Conservation (phyloP, 2,797 vertebrate species). For the Pseudochaenichthys georgianus region DNA sequence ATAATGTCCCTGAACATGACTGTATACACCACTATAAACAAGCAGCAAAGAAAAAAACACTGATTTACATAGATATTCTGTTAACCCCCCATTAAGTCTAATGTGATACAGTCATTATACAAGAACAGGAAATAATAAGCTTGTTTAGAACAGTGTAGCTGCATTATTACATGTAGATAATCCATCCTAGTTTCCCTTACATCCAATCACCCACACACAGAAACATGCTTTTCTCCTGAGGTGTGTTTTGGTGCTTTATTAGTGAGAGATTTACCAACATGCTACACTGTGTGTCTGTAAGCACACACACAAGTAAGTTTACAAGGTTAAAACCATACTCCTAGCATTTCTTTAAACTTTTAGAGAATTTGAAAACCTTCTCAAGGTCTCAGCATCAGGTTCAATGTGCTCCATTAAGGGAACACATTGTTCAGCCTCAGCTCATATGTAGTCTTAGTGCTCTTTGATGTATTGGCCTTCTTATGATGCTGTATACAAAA, state of each 20-base stretch:
- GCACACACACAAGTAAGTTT: background rate
- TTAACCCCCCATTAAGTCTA: constrained; percentile 34
- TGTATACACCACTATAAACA: constrained; percentile 47
- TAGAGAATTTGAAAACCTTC: constrained; percentile 8
- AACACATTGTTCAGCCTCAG: background rate
- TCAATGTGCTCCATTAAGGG: constrained; percentile 1
- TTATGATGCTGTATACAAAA: constrained; percentile 9
- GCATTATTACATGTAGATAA: constrained; percentile 18
- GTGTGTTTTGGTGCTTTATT: constrained; percentile 23
- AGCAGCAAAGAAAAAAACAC: constrained; percentile 16
- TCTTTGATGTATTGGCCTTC: constrained; percentile 26
- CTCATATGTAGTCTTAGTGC: constrained; percentile 1
- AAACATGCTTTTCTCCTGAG: background rate
- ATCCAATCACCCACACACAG: background rate
- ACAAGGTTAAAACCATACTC: background rate
- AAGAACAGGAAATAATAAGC: constrained; percentile 14
- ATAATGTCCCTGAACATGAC: constrained; percentile 47
- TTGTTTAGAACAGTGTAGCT: constrained; percentile 27
- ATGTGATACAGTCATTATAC: constrained; percentile 24
- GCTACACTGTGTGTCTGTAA: background rate
- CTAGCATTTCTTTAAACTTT: constrained; percentile 3
- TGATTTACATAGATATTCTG: constrained; percentile 39
- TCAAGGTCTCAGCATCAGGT: constrained; percentile 26
- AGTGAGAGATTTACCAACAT: constrained; percentile 1
- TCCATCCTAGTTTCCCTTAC: constrained; percentile 11